Base-by-base conservation (phyloP, 2,797 vertebrate species). In the Babyrousa celebensis region DNA sequence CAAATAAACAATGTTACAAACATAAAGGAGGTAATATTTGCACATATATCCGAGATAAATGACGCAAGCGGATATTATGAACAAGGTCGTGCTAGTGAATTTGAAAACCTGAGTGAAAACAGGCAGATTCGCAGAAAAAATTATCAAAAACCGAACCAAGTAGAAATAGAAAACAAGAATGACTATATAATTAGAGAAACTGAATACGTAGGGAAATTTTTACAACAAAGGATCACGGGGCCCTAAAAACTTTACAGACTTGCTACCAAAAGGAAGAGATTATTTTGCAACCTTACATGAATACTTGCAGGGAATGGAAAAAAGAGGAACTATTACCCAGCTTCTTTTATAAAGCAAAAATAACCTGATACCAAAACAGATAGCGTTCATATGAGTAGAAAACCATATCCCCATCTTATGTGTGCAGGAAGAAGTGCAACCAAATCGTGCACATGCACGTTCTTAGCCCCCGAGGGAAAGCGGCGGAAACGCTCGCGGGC, bases 71-170 rank as follows among this genome's bases (percentile, higher is more conserved):
- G 77, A 68, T 60, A 58, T 68, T 48, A 25, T 40, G 54, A 87
- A 90, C 18, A 58, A 62, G 11, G 12, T 70, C 60, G 20, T 40
- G 11, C 32, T 62, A 56, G 52, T 65, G 21, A 82, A 29, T 77
- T 75, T 60, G 36, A 60, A 67, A 94, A 89, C 60, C 80, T 80
- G 17, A 77, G 15, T 82, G 58, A 23, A 79, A 85, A 94, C 65
- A 63, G 52, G 52, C 52, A 89, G 48, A 89, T 32, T 75, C 36
- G 52, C 79, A 58, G 70, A 23, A n/a, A 60, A 84, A 67, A 60
- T 62, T 65, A 70, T 29, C 6, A 36, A 48, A 87, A 68, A 58
- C 14, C 29, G 52, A 67, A 15, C 40, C 29, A 75, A 60, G 48
- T 74, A 52, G 70, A 94, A 83, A 36, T 60, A 68, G 52, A 83